Conservation (phyloP, 2,888 invertebrate species). For the Alloscopus bannaensis region DNA sequence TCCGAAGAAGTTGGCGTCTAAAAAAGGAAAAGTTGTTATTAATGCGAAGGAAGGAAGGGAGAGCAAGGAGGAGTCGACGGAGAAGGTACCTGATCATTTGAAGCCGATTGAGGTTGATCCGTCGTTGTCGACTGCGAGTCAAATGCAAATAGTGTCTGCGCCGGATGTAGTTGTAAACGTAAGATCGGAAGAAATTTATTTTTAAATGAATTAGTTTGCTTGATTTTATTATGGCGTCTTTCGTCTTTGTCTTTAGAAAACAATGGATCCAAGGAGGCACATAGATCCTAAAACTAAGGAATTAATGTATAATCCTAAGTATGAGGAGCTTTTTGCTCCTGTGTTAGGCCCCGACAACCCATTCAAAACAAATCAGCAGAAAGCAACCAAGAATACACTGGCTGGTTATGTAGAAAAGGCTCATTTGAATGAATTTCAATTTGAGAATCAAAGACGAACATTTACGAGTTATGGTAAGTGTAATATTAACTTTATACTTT, state of each 20-base stretch:
- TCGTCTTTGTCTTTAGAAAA: constrained; percentile 78
- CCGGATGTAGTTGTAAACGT: constrained; percentile 89
- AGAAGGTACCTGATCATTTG: constrained; percentile 76
- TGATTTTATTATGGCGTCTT: not conserved
- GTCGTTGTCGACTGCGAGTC: constrained; percentile 79
- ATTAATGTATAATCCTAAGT: constrained; percentile 92
- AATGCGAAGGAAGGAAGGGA: constrained; percentile 10
- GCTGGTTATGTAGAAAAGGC: constrained; percentile 95
- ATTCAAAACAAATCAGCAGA: constrained; percentile 91
- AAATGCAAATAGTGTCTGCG: constrained; percentile 86
- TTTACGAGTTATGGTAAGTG: constrained; percentile 89
- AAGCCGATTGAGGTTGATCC: constrained; percentile 79
- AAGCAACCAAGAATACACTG: constrained; percentile 90
- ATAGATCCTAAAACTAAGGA: constrained; percentile 89
- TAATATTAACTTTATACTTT: not conserved
- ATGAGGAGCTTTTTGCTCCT: constrained; percentile 95
- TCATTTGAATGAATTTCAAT: constrained; percentile 96
- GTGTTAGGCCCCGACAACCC: constrained; percentile 95
- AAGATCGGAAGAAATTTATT: constrained; percentile 74
- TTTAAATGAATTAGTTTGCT: not conserved
- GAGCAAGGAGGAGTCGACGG: constrained; percentile 20
- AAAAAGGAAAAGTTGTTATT: constrained; percentile 51
- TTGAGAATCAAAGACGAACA: constrained; percentile 96
- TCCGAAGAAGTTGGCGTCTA: constrained; percentile 8
- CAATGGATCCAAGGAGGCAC: constrained; percentile 83